These are phyloP conservation scores for Tiliqua scincoides DNA, from an alignment of 2,113 vertebrate genomes.

Conservation along the genomic window DNA sequence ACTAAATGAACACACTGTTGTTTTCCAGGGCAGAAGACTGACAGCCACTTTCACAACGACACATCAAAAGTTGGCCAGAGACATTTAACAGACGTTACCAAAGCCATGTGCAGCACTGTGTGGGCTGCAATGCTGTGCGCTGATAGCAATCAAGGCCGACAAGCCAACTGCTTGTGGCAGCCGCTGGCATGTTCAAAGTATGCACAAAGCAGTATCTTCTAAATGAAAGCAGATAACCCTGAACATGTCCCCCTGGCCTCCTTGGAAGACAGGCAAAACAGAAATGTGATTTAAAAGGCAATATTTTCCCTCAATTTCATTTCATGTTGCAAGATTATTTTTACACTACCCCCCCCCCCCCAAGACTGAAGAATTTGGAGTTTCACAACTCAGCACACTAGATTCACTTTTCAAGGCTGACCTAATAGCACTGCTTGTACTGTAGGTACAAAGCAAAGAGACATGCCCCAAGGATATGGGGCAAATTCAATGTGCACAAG, in stretches of 20 bases:
- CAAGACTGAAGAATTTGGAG: background rate
- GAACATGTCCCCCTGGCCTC: background rate
- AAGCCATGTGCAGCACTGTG: too few species aligned
- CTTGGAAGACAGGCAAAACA: background rate
- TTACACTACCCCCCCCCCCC: too few species aligned
- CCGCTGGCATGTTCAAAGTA: background rate
- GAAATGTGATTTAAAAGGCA: background rate
- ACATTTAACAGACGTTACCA: background rate
- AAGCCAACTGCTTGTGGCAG: background rate
- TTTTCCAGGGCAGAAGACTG: background rate
- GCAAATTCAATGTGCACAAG: too few species aligned
- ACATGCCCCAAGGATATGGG: background rate
- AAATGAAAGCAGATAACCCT: background rate
- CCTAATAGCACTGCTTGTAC: background rate
- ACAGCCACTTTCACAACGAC: background rate
- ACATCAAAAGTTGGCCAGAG: background rate
- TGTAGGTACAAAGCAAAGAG: background rate
- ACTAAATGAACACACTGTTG: too few species aligned
- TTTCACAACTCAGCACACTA: background rate
- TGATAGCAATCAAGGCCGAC: background rate
- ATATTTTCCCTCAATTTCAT: background rate
- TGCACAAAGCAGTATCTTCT: background rate
- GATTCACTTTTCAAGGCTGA: background rate
- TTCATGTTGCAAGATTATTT: background rate
- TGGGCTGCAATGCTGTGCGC: background rate